Conservation (phyloP, 2,888 invertebrate genomes). For the Drosophila colorata region DNA sequence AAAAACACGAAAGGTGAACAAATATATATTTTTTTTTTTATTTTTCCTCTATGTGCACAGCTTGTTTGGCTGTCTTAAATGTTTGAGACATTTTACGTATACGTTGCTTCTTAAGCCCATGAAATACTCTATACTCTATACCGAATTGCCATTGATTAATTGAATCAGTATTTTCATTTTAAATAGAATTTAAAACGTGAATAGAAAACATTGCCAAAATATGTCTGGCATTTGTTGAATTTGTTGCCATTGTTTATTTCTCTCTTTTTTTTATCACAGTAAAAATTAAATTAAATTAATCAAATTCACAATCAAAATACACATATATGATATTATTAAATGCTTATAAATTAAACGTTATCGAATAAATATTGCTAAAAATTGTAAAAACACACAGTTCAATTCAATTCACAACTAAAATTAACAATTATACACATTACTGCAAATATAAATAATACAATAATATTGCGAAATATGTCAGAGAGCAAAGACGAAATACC, state of each 20-base stretch:
- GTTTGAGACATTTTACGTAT: constrained; percentile 21
- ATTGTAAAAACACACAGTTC: constrained; percentile 49
- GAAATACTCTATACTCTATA: neutral
- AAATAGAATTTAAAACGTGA: neutral
- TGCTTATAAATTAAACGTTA: constrained; percentile 57
- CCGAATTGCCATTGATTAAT: constrained; percentile 12
- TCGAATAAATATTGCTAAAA: constrained; percentile 56
- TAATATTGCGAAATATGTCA: constrained; percentile 21
- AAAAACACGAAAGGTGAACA: neutral
- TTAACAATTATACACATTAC: constrained; percentile 51
- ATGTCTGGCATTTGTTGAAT: constrained; percentile 28
- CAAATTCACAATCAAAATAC: constrained; percentile 73
- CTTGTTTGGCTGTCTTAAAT: constrained; percentile 15
- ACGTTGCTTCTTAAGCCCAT: constrained; percentile 29
- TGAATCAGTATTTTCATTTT: constrained; percentile 23
- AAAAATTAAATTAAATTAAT: constrained; percentile 82
- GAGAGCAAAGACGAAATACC: constrained; percentile 14
- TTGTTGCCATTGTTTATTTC: constrained; percentile 64
- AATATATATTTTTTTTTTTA: constrained; percentile 3
- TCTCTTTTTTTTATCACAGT: constrained; percentile 80
- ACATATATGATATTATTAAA: constrained; percentile 63
- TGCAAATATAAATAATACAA: constrained; percentile 46
- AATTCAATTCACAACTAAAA: constrained; percentile 54
- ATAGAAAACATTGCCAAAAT: neutral
- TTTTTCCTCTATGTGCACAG: constrained; percentile 26